phyloP scores from a whole-genome alignment of 2,113 vertebrate genomes.

The Natator depressus region DNA sequence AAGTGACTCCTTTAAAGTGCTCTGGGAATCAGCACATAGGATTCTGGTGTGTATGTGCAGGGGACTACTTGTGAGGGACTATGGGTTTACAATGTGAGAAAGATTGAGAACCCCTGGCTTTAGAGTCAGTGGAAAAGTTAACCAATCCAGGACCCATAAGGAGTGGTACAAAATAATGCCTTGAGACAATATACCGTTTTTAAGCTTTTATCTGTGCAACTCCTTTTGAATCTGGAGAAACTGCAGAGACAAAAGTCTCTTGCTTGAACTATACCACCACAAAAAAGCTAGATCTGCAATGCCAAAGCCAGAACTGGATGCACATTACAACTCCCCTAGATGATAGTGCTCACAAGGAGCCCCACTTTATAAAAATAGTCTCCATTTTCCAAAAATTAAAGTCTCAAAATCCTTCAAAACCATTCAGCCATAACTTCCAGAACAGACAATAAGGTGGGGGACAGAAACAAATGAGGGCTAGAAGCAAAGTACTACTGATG shows the following conservation, averaged over 20 bases:
- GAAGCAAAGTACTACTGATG: background rate
- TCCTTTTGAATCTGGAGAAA: background rate
- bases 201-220: background rate
- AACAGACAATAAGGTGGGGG: background rate
- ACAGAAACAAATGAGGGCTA: background rate
- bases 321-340: background rate
- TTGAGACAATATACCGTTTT: too few relatives aligned
- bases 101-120: background rate
- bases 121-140: background rate
- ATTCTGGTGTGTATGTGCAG: background rate
- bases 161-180: too few relatives aligned
- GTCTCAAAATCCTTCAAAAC: background rate
- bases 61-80: too few relatives aligned
- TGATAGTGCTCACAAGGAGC: background rate
- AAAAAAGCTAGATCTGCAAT: background rate
- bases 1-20: background rate
- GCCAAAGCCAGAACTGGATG: background rate
- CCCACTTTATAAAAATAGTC: background rate
- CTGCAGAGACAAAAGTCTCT: background rate
- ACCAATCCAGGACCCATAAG: background rate
- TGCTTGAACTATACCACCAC: too few relatives aligned
- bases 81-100: too few relatives aligned
- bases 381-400: background rate
- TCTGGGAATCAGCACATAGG: background rate
- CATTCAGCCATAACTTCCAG: background rate